Percentiles rank a stretch among this genome's conserved stretches.
Evolutionary conservation across 2,888 invertebrate genomes (phyloP).

Genomic region (Brachylomia viminalis): DNA sequence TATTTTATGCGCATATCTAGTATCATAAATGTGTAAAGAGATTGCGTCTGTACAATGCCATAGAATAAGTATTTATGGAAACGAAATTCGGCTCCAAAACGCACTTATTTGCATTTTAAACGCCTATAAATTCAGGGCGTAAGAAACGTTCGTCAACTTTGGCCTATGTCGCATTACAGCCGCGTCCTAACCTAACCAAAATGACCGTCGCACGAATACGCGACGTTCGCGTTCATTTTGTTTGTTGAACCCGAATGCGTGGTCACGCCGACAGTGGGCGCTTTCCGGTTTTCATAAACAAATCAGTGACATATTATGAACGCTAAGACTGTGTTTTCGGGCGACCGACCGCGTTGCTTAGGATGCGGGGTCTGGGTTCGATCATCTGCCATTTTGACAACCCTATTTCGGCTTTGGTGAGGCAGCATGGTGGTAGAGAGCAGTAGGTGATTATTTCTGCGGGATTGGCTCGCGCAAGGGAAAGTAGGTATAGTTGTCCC

Average conservation of each 20-base stretch:
- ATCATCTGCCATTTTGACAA: not conserved
- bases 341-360: not conserved
- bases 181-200: too few relatives aligned
- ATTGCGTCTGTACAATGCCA: constrained; percentile 46
- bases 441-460: not conserved
- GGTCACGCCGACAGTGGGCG: not conserved
- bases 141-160: not conserved
- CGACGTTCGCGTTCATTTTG: not conserved
- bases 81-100: not conserved
- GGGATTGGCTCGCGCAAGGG: not conserved
- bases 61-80: constrained; percentile 24
- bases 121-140: not conserved
- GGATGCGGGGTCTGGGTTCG: too few relatives aligned
- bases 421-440: not conserved
- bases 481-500: not conserved
- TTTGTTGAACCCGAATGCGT: not conserved
- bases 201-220: not conserved
- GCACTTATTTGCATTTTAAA: not conserved
- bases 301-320: too few relatives aligned
- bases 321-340: too few relatives aligned
- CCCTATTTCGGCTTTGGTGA: not conserved
- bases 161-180: too few relatives aligned
- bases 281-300: not conserved
- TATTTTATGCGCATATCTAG: constrained; percentile 67
- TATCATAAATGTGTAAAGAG: constrained; percentile 62